Evolutionary conservation across 2,113 vertebrate species (phyloP).

Genomic region (Oenanthe melanoleuca): DNA sequence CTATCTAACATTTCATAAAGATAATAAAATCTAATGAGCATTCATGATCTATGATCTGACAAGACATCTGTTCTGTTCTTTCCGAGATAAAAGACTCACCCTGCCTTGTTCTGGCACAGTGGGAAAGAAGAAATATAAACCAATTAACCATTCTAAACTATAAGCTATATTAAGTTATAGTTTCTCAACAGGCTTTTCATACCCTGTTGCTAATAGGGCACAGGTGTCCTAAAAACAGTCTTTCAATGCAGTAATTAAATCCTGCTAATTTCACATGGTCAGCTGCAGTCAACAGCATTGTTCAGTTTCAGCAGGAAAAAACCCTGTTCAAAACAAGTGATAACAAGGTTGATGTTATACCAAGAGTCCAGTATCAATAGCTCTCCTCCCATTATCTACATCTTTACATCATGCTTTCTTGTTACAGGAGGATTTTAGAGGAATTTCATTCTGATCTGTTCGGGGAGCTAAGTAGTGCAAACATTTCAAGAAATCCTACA

Average conservation of each 20-base stretch:
- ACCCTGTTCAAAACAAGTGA: not conserved
- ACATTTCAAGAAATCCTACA: not conserved
- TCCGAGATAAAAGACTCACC: conserved; percentile 56
- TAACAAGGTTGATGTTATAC: not conserved
- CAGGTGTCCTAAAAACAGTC: conserved; percentile 66
- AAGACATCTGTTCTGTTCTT: conserved; percentile 77
- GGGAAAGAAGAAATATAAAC: conserved; percentile 65
- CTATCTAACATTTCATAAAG: conserved; percentile 77
- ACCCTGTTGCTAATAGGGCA: conserved; percentile 45
- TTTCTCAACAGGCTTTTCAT: conserved; percentile 70
- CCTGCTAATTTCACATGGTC: not conserved
- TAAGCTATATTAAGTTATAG: conserved; percentile 72
- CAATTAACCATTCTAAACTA: conserved; percentile 76
- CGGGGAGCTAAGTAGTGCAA: not conserved
- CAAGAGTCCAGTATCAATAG: not conserved
- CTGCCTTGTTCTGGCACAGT: conserved; percentile 63
- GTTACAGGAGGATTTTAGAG: not conserved
- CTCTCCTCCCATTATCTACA: not conserved
- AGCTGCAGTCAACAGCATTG: not conserved
- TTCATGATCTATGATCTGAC: conserved; percentile 76
- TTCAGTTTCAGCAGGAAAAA: not conserved
- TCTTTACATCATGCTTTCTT: not conserved
- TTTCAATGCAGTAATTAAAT: conserved; percentile 52
- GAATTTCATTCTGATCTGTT: not conserved
- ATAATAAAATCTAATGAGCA: conserved; percentile 81